Evolutionary conservation across 2,888 invertebrate species (phyloP), one percentile per base, ranked within the genome.

Genomic region (Phortica okadai): DNA sequence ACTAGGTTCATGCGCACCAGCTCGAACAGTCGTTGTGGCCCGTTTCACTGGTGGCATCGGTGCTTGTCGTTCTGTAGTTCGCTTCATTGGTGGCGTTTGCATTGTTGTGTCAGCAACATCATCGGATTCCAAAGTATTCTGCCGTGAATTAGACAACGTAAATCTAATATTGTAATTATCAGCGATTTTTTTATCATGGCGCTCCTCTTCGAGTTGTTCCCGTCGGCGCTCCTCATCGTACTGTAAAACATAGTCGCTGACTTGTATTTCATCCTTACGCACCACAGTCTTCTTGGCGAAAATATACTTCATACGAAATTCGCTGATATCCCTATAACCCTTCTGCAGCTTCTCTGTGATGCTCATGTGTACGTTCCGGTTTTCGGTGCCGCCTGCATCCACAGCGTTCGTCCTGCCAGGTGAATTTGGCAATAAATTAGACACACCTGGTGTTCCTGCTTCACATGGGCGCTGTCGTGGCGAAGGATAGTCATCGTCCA

Each of bases 261-360:
- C 88, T 59, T 89, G 84, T 50, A 91, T 91, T 75, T 78, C 82
- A n/a, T 91, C 91, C 42, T 81, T 83, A 1, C 87, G 86, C 0
- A 91, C 82, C 0, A 87, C 83, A 2, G 90, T 90, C 74, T 90
- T 90, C 78, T 86, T 90, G 42, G 86, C 85, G 50, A 91, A 89
- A 66, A 91, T 81, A 81, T 90, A 85, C 77, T 89, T 91, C 7
- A 91, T 76, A 25, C 89, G 88, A 75, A 91, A 87, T 41, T 91
- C 90, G n/a, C 88, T 86, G 2, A 91, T 77, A 56, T 90, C 90
- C 75, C 89, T 90, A 79, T 90, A 91, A 74, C 90, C 88, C 33
- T 88, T 88, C 69, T 89, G 90, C 59, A 90, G 76, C 5, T 83
- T 88, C 72, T 91, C 89, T 3, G 83, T 77, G 6, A 91, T 77